Conservation (phyloP, 2,113 vertebrate genomes). For the Agelaius tricolor region DNA sequence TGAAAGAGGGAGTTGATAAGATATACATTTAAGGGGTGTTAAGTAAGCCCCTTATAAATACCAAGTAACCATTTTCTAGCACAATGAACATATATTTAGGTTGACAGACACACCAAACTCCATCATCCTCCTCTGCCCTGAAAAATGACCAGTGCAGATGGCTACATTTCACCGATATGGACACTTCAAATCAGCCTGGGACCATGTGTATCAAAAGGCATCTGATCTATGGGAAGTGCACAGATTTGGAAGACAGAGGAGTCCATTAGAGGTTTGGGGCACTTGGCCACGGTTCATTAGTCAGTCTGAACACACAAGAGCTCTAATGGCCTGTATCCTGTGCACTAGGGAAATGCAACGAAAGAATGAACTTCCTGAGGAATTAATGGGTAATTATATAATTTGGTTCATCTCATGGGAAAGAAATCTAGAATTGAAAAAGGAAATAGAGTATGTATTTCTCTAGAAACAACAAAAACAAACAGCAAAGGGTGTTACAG, state of each 20-base stretch:
- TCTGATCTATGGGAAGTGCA: not conserved
- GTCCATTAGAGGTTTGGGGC: not conserved
- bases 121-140: not conserved
- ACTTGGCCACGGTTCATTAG: not conserved
- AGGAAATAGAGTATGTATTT: not conserved
- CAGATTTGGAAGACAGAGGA: not conserved
- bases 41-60: not conserved
- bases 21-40: not conserved
- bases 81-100: not conserved
- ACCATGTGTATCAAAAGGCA: not conserved
- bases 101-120: not conserved
- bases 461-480: slow-evolving; percentile 35
- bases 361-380: slow-evolving; percentile 56
- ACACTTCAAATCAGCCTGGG: not conserved
- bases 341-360: slow-evolving; percentile 22
- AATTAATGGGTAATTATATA: slow-evolving; percentile 43
- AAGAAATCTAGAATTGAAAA: slow-evolving; percentile 28
- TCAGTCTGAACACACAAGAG: not conserved
- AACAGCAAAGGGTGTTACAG: not conserved
- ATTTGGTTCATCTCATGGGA: slow-evolving; percentile 29
- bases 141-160: not conserved
- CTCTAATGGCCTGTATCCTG: slow-evolving; percentile 48
- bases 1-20: not conserved
- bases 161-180: not conserved
- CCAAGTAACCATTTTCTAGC: not conserved